Base-by-base conservation (phyloP, 2,797 vertebrate species). In the Tadarida brasiliensis region DNA sequence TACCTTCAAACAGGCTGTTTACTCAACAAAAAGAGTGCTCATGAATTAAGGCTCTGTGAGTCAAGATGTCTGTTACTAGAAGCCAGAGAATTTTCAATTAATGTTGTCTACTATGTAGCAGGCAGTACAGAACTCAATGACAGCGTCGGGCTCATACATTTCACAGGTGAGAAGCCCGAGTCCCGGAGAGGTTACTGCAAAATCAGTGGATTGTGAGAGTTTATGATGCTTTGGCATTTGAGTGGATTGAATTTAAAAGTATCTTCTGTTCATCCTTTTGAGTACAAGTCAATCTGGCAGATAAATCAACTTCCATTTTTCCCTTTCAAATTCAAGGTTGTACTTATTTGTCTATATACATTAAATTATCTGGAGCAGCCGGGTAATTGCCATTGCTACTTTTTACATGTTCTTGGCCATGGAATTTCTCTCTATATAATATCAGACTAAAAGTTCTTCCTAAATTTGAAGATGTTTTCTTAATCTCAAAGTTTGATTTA, bases 391-490 rank as follows among this genome's bases (percentile, higher is more conserved):
- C 33, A 67, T 76, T 90, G 11, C 94, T 89, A 73, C 67, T 49
- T 90, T 67, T 67, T 61, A 73, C 16, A 47, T 61, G 22, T 61
- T 88, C 33, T 88, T 77, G 15, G 39, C 44, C 33, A 14, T 86
- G 63, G 22, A 51, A 56, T 86, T 59, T 87, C 65, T 87, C n/a
- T 92, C 16, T 49, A 4, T 83, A 33, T 71, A 86, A 74, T 77
- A 82, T 24, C 26, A 82, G 61, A 73, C n/a, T 49, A 82, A 88
- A 81, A 76, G 1, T 86, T 74, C 28, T 90, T 51, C 56, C 30
- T 76, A 68, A 71, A 82, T 85, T 73, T 78, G 33, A 89, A 82
- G n/a, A 39, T 88, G 24, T 68, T 80, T 86, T 61, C 56, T 96
- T 92, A n/a, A 71, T 59, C 44, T 90, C 30, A 86, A 93, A 89